A percentile compares a stretch with the other conserved stretches of the same genome.
Evolutionary conservation across 2,888 invertebrate species (phyloP).

Genomic region (Epirrhoe tristata): DNA sequence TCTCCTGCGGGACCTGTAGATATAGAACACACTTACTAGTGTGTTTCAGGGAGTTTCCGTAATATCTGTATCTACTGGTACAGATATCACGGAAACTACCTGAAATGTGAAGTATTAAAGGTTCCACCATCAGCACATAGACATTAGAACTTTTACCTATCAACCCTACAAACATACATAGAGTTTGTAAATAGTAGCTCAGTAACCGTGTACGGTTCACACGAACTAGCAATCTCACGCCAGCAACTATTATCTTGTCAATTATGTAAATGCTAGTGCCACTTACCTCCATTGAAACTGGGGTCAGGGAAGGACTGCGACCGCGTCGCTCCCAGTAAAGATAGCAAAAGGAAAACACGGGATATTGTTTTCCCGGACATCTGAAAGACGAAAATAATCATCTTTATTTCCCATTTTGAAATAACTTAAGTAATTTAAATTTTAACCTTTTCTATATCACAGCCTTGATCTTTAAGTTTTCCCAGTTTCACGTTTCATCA

Average conservation of each 20-base stretch:
- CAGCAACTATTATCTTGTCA: not conserved
- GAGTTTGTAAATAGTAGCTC: too few species aligned
- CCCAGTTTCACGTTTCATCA: too few species aligned
- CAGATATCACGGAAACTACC: too few species aligned
- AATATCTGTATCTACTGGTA: too few species aligned
- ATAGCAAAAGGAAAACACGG: conserved; percentile 55
- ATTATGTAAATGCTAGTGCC: conserved; percentile 8
- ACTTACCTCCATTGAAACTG: conserved; percentile 59
- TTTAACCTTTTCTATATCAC: too few species aligned
- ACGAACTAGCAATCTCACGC: conserved; percentile 6
- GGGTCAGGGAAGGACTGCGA: conserved; percentile 63
- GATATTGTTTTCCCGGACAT: conserved; percentile 54
- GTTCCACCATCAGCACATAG: too few species aligned
- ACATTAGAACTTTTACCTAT: too few species aligned
- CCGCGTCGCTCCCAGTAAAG: conserved; percentile 53
- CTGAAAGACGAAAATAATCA: conserved; percentile 49
- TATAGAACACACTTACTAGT: not conserved
- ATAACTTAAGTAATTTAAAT: too few species aligned
- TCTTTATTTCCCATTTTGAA: not conserved
- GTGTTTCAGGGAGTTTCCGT: too few species aligned
- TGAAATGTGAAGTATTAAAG: too few species aligned
- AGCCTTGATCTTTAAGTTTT: too few species aligned
- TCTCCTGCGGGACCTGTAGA: conserved; percentile 32
- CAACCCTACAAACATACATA: too few species aligned
- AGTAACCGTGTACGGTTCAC: not conserved